phyloP scores from a whole-genome alignment of 1,140 invertebrate genomes.

The Teleopsis dalmanni region DNA sequence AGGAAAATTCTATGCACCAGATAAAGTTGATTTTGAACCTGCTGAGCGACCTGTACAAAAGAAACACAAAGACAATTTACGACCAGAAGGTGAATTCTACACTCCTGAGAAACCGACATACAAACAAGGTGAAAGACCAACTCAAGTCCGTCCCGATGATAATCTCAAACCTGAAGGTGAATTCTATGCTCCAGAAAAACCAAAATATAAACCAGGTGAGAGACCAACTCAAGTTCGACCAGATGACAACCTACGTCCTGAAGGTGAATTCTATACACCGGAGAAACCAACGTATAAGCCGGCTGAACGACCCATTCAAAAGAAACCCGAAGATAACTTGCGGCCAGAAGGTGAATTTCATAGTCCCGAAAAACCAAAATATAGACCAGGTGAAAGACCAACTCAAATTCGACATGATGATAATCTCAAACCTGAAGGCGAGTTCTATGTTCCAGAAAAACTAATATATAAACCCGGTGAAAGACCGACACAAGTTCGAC shows the following conservation, averaged over 20 bases:
- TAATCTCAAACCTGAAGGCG: slow-evolving; percentile 60
- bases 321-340: slow-evolving; percentile 52
- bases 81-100: too few species aligned
- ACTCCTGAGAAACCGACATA: too few species aligned
- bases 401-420: slow-evolving; percentile 42
- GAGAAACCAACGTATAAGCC: slow-evolving; percentile 44
- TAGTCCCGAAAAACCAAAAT: slow-evolving; percentile 50
- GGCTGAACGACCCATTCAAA: slow-evolving; percentile 42
- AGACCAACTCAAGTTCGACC: too few species aligned
- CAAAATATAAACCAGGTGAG: too few species aligned
- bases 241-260: slow-evolving; percentile 50
- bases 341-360: slow-evolving; percentile 60
- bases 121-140: too few species aligned
- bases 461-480: slow-evolving; percentile 48
- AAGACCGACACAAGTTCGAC: slow-evolving; percentile 48
- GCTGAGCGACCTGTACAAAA: too few species aligned
- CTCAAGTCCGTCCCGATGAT: too few species aligned
- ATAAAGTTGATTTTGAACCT: too few species aligned
- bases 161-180: too few species aligned
- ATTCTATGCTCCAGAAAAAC: too few species aligned
- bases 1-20: too few species aligned
- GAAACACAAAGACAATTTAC: too few species aligned
- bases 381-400: slow-evolving; percentile 45
- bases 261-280: slow-evolving; percentile 49
- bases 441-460: slow-evolving; percentile 50